Base-by-base conservation (phyloP, 2,113 vertebrate genomes). In the Antidorcas marsupialis region DNA sequence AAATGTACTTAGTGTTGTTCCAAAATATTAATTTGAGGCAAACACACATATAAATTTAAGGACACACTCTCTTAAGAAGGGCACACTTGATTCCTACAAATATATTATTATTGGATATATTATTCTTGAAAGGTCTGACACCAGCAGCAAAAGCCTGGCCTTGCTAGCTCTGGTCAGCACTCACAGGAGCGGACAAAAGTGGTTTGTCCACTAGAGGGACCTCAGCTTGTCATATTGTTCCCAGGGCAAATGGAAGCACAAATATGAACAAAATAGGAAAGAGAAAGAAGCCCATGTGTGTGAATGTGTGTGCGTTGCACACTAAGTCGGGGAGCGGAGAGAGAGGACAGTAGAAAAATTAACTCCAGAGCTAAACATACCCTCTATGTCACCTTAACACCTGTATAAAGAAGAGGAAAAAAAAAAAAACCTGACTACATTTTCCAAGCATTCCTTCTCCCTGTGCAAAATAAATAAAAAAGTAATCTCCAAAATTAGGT, bases 141-240 rank as follows among this genome's bases (percentile, higher is more conserved):
- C 27, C 74, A n/a, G 45, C 25, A 86, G 23, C 50, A 67, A 93
- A 93, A 89, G 57, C 2, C 43, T 50, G 30, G 71, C 53, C 64
- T 84, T 62, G 59, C 52, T 43, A 57, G 78, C 62, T 55, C 60
- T 14, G 2, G 4, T 93, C 36, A 53, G 82, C 45, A 53, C 12
- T 19, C 59, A 74, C 25, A 76, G 86, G 9, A 27, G 86, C 50
- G 28, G 64, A 91, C 94, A 81, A 67, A 89, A 79, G 62, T 52
- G 19, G 53, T 92, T 94, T 96, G 97, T 85, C 98, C 98, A 97
- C 97, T 97, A 98, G 98, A 92, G 97, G 97, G 98, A 93, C 71
- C 97, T 85, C 87, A 14, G 89, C 11, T 8, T 93, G 36, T 52
- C 39, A 55, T 6, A 47, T 3, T 89, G 59, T 62, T 95, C 39